Evolutionary conservation across 2,113 vertebrate species (phyloP), one percentile per base, ranked within the genome.

Genomic region (Egretta garzetta): DNA sequence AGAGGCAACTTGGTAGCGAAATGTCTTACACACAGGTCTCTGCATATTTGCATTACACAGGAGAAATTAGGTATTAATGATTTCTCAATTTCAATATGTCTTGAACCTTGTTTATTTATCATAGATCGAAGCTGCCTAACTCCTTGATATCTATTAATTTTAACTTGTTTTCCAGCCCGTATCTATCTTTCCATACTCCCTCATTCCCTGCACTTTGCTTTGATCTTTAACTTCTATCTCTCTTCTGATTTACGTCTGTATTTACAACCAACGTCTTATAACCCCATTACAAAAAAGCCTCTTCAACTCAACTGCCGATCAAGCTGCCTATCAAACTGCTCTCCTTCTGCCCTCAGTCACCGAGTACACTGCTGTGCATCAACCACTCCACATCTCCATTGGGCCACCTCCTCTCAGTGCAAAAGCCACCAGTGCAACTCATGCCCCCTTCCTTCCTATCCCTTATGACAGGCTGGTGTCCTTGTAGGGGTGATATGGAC

Each of bases 151-250:
- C 75, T 90, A 37, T 35, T 77, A 26, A 70, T 43, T 59, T 79
- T 23, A 83, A 41, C 59, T 83, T 84, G 47, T 80, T 95, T 94
- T 80, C 75, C 75, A 50, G 15, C 86, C 75, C 9, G 0, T 68
- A 63, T 45, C 35, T 88, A 22, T 26, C 37, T 37, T 64, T 33
- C 39, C 72, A 27, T 71, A 33, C 50, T 80, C 92, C 80, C 55
- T 93, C 82, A 47, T 39, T 84, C 64, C 45, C 72, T 63, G 89
- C 64, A 92, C 83, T 81, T 81, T 81, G 68, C 72, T 90, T 92
- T 92, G 55, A 86, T 86, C 68, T 96, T 63, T 83, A 74, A 45
- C 82, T 87, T 62, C 82, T 79, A 2, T 47, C 59, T 94, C 63
- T 67, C 52, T 63, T 58, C 83, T 84, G 92, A 79, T 79, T 95